Base-by-base conservation (phyloP, 2,113 vertebrate species). In the Edolisoma coerulescens region DNA sequence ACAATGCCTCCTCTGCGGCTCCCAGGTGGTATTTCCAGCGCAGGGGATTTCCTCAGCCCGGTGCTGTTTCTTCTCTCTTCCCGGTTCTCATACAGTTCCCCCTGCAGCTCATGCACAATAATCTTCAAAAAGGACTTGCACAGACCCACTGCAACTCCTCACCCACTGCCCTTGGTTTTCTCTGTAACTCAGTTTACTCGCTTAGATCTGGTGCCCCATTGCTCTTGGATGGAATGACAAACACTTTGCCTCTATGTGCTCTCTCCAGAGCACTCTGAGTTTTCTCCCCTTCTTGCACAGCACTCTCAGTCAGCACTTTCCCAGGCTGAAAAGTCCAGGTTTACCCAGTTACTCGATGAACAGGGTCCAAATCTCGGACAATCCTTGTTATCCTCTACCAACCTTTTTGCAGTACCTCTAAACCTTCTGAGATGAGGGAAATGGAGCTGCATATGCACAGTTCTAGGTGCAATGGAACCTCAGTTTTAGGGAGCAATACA, bases 1-100 rank as follows among this genome's bases (percentile, higher is more conserved):
- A 1, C 9, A 1, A 0, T 22, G 7, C 14, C 19, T 53, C 39
- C 30, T 8, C 10, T 27, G 28, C 11, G 53, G 4, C 4, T 60
- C 19, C 16, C 41, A 7, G 16, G 6, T 5, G 7, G 13, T 63
- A 1, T 47, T 47, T 80, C 13, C 23, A 56, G 41, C 30, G 4
- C 15, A 7, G 16, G 11, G 26, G 39, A 5, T 49, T 60, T 76
- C 30, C 32, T 14, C 30, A 56, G 63, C 17, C 23, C 3, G 0
- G 7, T 15, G 41, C 27, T 37, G 47, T 63, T 33, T 11, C 27
- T 50, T 10, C 35, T 75, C 39, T 35, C 18, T 33, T 41, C 42
- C 11, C 35, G 11, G 10, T 10, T 30, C 16, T 73, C 19, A 0
- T 6, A 32, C 33, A 16, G 32, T 30, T 68, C 14, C 19, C 13